Evolutionary conservation across 2,888 invertebrate genomes (phyloP).

Genomic region (Oasisia sp.): DNA sequence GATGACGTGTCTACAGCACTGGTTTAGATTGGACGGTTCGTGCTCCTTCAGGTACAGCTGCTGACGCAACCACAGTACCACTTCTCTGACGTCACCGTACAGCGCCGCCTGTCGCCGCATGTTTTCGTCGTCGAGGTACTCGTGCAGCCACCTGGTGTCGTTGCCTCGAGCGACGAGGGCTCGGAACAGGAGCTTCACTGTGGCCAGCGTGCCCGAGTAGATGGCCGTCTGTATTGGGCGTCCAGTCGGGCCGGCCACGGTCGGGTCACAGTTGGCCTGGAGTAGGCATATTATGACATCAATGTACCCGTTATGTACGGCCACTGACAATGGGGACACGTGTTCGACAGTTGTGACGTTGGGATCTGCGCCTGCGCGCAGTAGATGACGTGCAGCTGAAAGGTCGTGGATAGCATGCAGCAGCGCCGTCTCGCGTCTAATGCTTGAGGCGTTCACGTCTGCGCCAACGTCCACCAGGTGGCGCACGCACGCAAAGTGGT

Average conservation of each 20-base stretch:
- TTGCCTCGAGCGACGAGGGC: background rate
- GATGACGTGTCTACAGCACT: background rate
- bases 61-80: background rate
- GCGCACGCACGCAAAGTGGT: constrained; percentile 19
- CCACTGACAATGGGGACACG: background rate
- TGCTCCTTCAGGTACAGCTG: background rate
- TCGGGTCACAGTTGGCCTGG: constrained; percentile 1
- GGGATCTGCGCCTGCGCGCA: constrained; percentile 30
- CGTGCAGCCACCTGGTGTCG: background rate
- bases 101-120: constrained; percentile 3
- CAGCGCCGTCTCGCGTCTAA: constrained; percentile 21
- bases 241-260: background rate
- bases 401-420: constrained; percentile 23
- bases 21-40: constrained; percentile 3
- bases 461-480: constrained; percentile 26
- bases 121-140: background rate
- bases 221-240: background rate
- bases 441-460: constrained; percentile 24
- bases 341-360: constrained; percentile 2
- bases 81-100: background rate
- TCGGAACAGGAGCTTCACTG: background rate
- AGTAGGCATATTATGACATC: background rate
- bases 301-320: background rate
- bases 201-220: background rate
- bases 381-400: constrained; percentile 18